These are phyloP conservation scores for Piscicola geometra DNA, from an alignment of 2,888 invertebrate species.

Conservation along the genomic window DNA sequence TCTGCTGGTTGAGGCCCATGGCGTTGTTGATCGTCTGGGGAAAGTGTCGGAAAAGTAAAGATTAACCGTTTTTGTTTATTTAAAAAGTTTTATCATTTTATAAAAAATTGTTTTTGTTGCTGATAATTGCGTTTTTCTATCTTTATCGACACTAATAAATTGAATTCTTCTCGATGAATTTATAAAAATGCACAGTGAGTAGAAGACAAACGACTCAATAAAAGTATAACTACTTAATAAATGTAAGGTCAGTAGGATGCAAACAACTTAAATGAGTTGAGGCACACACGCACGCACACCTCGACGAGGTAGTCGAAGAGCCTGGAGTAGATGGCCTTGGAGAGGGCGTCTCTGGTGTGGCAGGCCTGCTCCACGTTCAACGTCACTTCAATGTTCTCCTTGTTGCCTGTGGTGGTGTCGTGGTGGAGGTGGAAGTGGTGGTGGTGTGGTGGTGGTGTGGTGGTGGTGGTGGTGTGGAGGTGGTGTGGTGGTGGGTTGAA, in stretches of 20 bases:
- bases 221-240: too few species aligned
- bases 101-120: background rate
- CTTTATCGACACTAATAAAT: background rate
- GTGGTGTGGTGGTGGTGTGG: too few species aligned
- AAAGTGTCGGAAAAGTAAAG: background rate
- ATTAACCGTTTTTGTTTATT: background rate
- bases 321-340: conserved; percentile 65
- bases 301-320: conserved; percentile 65
- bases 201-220: background rate
- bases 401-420: too few species aligned
- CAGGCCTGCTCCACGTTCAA: conserved; percentile 65
- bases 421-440: too few species aligned
- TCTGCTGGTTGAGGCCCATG: conserved; percentile 60
- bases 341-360: conserved; percentile 65
- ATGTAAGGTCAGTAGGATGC: too few species aligned
- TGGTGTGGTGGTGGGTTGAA: too few species aligned
- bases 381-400: conserved; percentile 46
- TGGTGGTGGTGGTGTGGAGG: too few species aligned
- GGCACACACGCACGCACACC: conserved; percentile 48
- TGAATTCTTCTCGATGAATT: background rate
- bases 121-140: background rate
- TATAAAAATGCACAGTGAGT: background rate
- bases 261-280: too few species aligned
- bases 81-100: too few species aligned
- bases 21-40: conserved; percentile 64